Evolutionary conservation across 2,888 invertebrate species (phyloP).

Genomic region (Nycteola revayana): DNA sequence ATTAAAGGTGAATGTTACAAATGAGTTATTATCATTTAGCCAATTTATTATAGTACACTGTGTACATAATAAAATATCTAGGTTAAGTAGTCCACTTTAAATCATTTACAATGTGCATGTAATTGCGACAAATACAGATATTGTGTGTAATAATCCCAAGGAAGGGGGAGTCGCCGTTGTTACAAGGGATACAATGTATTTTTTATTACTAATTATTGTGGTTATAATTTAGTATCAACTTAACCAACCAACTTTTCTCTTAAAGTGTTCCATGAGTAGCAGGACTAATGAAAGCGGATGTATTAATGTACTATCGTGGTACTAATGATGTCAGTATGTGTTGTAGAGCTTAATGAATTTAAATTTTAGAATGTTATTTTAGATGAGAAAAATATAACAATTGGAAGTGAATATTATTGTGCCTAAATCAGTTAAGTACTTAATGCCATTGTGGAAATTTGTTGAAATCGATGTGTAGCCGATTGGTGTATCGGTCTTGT

Average conservation of each 20-base stretch:
- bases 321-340: conserved; percentile 27
- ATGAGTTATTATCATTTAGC: conserved; percentile 64
- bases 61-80: conserved; percentile 62
- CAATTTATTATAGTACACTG: conserved; percentile 58
- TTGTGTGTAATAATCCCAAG: conserved; percentile 34
- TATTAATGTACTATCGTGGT: conserved; percentile 23
- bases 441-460: conserved; percentile 28
- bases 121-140: conserved; percentile 27
- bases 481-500: conserved; percentile 13
- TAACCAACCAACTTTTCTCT: conserved; percentile 32
- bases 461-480: conserved; percentile 17
- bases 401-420: conserved; percentile 37
- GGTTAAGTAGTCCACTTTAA: conserved; percentile 63
- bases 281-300: conserved; percentile 21
- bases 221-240: conserved; percentile 36
- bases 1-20: conserved; percentile 64
- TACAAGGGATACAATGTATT: conserved; percentile 44
- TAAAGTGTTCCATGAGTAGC: conserved; percentile 31
- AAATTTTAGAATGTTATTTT: conserved; percentile 33
- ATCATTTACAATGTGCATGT: conserved; percentile 49
- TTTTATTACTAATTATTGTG: conserved; percentile 41
- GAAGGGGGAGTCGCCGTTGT: conserved; percentile 34
- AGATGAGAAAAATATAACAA: conserved; percentile 25
- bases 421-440: conserved; percentile 43
- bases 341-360: conserved; percentile 39